Conservation (phyloP, 2,797 vertebrate genomes). For the Sebastes nivosus region DNA sequence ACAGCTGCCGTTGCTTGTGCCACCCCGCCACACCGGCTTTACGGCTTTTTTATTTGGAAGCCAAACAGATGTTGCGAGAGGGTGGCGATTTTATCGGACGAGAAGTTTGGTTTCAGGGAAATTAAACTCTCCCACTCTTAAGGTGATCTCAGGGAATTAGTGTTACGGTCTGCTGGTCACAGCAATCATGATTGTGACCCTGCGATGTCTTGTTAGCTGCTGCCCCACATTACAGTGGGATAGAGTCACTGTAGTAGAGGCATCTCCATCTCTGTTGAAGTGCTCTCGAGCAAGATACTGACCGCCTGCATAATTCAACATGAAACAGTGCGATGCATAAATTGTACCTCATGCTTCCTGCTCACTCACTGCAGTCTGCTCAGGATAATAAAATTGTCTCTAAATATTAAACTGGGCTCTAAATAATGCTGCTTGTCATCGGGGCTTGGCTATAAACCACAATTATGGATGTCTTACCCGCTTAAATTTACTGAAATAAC, state of each 20-base stretch:
- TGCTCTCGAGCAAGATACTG: neutral
- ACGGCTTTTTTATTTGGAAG: slow-evolving; percentile 58
- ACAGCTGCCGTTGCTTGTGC: slow-evolving; percentile 67
- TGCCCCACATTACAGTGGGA: neutral
- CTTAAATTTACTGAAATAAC: neutral
- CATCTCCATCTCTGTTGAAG: neutral
- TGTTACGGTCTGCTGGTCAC: slow-evolving; percentile 14
- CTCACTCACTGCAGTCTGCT: neutral
- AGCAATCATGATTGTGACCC: slow-evolving; percentile 9
- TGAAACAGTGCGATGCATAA: neutral
- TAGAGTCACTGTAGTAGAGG: neutral
- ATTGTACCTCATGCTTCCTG: neutral
- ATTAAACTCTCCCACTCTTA: slow-evolving; percentile 48
- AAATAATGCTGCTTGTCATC: neutral
- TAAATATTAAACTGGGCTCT: neutral
- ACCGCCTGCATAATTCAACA: neutral
- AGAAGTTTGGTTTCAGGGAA: slow-evolving; percentile 63
- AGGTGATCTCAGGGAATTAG: slow-evolving; percentile 50
- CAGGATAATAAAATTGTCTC: neutral
- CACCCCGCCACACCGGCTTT: slow-evolving; percentile 54
- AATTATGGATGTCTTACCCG: neutral
- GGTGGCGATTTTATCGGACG: slow-evolving; percentile 56
- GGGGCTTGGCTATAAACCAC: neutral
- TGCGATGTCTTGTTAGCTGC: slow-evolving; percentile 16
- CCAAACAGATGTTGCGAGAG: slow-evolving; percentile 74